phyloP scores from a whole-genome alignment of 2,797 vertebrate genomes.

The Sebastes hubbsi region DNA sequence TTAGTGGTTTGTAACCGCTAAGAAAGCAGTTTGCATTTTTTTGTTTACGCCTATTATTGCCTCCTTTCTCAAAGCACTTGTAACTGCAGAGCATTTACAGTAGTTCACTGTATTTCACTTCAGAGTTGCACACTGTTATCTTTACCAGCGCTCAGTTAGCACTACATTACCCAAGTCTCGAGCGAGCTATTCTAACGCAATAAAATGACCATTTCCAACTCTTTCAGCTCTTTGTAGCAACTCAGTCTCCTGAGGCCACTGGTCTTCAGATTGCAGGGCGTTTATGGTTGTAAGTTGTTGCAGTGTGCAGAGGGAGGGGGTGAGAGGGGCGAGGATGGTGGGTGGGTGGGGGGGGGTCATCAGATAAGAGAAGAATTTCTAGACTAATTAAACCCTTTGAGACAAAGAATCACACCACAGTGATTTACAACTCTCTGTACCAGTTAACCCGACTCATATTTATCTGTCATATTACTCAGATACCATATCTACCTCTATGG shows the following conservation, averaged over 20 bases:
- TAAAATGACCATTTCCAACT: slow-evolving; percentile 86
- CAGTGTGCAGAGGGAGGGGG: slow-evolving; percentile 71
- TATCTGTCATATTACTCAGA: slow-evolving; percentile 83
- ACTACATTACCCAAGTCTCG: slow-evolving; percentile 83
- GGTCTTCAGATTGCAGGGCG: slow-evolving; percentile 85
- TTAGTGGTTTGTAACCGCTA: slow-evolving; percentile 45
- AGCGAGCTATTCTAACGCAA: slow-evolving; percentile 82
- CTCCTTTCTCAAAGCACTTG: slow-evolving; percentile 37
- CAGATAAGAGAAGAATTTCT: slow-evolving; percentile 86
- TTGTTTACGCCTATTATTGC: slow-evolving; percentile 28
- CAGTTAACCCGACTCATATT: slow-evolving; percentile 86
- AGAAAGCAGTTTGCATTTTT: slow-evolving; percentile 37
- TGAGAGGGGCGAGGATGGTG: too few relatives aligned
- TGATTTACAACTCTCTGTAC: slow-evolving; percentile 88
- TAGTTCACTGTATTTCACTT: slow-evolving; percentile 59
- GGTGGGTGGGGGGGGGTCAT: slow-evolving; percentile 69
- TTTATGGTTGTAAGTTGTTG: slow-evolving; percentile 85
- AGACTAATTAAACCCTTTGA: slow-evolving; percentile 89
- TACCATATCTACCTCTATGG: slow-evolving; percentile 71
- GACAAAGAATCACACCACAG: slow-evolving; percentile 85
- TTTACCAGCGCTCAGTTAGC: slow-evolving; percentile 78
- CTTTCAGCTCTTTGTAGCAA: slow-evolving; percentile 84
- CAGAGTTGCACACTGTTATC: slow-evolving; percentile 69
- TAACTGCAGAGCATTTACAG: slow-evolving; percentile 41
- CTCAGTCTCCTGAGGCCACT: slow-evolving; percentile 84